A percentile compares a stretch with the other conserved stretches of the same genome.
Evolutionary conservation across 2,888 invertebrate species (phyloP).

Genomic region (Hypsopygia costalis): DNA sequence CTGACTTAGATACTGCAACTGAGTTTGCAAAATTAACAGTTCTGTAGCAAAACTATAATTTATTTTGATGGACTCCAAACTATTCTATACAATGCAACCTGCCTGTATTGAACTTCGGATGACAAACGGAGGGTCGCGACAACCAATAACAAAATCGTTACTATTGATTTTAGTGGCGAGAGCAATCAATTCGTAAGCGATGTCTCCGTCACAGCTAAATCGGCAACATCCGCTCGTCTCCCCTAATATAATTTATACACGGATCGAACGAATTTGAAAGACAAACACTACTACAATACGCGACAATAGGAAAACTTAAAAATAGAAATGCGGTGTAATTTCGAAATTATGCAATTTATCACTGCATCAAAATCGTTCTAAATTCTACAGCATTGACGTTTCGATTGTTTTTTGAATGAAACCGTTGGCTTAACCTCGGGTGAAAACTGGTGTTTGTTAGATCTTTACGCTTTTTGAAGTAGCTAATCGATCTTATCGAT

Average conservation of each 20-base stretch:
- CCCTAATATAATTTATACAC: constrained; percentile 36
- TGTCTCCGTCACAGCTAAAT: constrained; percentile 59
- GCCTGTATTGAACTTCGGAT: constrained; percentile 16
- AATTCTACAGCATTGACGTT: too few relatives aligned
- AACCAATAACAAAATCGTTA: constrained; percentile 65
- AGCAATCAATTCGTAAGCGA: constrained; percentile 63
- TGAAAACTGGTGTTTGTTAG: too few relatives aligned
- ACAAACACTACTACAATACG: not conserved
- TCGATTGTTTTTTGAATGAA: too few relatives aligned
- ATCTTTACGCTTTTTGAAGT: too few relatives aligned
- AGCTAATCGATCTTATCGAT: too few relatives aligned
- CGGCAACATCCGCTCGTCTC: constrained; percentile 65
- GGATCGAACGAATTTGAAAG: constrained; percentile 18
- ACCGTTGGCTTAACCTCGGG: too few relatives aligned
- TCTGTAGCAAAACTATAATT: not conserved
- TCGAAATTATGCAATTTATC: too few relatives aligned
- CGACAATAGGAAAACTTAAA: too few relatives aligned
- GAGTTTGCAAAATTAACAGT: too few relatives aligned
- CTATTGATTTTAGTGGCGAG: constrained; percentile 73
- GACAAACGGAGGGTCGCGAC: constrained; percentile 36
- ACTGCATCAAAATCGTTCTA: too few relatives aligned
- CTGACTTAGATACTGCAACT: too few relatives aligned
- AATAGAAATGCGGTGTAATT: too few relatives aligned
- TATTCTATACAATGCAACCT: constrained; percentile 28
- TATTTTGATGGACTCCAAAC: constrained; percentile 1